Conservation (phyloP, 1,140 invertebrate species). For the Drosophila arawakana region DNA sequence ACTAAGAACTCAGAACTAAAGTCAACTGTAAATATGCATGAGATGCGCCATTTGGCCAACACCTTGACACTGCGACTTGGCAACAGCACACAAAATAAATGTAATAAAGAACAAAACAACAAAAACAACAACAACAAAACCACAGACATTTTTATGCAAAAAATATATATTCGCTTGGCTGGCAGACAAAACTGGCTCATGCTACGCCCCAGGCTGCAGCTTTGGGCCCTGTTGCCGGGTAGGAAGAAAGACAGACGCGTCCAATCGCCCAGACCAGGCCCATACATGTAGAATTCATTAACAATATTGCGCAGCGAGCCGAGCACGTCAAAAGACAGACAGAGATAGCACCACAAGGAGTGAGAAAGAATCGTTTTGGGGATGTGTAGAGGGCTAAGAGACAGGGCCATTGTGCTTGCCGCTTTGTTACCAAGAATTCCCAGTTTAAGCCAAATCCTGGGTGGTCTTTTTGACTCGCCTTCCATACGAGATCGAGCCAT, state of each 20-base stretch:
- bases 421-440: conserved; percentile 68
- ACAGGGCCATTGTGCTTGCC: conserved; percentile 23
- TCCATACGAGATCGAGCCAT: conserved; percentile 24
- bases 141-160: conserved; percentile 65
- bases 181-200: conserved; percentile 63
- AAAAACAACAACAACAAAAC: conserved; percentile 6
- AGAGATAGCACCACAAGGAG: conserved; percentile 12
- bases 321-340: conserved; percentile 1
- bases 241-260: conserved; percentile 26
- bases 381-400: neutral
- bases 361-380: neutral
- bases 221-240: conserved; percentile 19
- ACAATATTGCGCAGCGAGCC: conserved; percentile 65
- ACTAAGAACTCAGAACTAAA: too few relatives aligned
- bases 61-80: conserved; percentile 70
- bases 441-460: conserved; percentile 65
- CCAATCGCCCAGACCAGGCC: conserved; percentile 34
- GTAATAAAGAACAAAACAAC: conserved; percentile 26
- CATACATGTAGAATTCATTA: conserved; percentile 78
- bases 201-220: conserved; percentile 30
- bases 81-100: conserved; percentile 51
- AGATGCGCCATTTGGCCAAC: conserved; percentile 67
- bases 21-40: conserved; percentile 60
- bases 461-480: conserved; percentile 58
- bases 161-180: conserved; percentile 45